Conservation (phyloP, 2,888 invertebrate species). For the Drosophila macrospina region DNA sequence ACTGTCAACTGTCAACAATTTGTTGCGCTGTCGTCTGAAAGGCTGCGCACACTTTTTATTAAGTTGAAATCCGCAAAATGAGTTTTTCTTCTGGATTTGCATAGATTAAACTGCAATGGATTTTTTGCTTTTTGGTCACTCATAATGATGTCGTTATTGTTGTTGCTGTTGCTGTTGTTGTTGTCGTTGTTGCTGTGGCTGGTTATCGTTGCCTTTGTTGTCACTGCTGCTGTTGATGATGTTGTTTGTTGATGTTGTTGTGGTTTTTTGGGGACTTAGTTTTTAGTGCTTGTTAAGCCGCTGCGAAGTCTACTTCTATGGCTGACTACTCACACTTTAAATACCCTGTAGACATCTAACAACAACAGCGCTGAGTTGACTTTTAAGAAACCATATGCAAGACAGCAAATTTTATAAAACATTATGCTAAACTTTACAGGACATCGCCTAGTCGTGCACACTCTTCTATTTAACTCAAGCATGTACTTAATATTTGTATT, state of each 20-base stretch:
- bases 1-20: slow-evolving; percentile 30
- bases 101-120: slow-evolving; percentile 73
- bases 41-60: slow-evolving; percentile 63
- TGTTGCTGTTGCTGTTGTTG: slow-evolving; percentile 6
- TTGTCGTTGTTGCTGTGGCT: slow-evolving; percentile 6
- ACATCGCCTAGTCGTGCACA: neutral
- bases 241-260: slow-evolving; percentile 5
- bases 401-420: too few relatives aligned
- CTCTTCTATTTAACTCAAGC: neutral
- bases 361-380: neutral
- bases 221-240: slow-evolving; percentile 6
- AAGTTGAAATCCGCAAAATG: slow-evolving; percentile 71
- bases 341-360: neutral
- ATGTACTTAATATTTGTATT: slow-evolving; percentile 43
- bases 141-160: slow-evolving; percentile 51
- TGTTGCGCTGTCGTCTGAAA: slow-evolving; percentile 14
- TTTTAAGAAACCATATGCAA: neutral
- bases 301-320: slow-evolving; percentile 29
- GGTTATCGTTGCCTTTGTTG: slow-evolving; percentile 6
- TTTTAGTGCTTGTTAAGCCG: slow-evolving; percentile 55
- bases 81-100: slow-evolving; percentile 75
- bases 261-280: slow-evolving; percentile 33
- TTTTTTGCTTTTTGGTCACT: slow-evolving; percentile 44
- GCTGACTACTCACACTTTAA: slow-evolving; percentile 14
- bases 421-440: too few relatives aligned